These are phyloP conservation scores for Xiphophorus hellerii DNA, from an alignment of 2,113 vertebrate species.

Conservation along the genomic window DNA sequence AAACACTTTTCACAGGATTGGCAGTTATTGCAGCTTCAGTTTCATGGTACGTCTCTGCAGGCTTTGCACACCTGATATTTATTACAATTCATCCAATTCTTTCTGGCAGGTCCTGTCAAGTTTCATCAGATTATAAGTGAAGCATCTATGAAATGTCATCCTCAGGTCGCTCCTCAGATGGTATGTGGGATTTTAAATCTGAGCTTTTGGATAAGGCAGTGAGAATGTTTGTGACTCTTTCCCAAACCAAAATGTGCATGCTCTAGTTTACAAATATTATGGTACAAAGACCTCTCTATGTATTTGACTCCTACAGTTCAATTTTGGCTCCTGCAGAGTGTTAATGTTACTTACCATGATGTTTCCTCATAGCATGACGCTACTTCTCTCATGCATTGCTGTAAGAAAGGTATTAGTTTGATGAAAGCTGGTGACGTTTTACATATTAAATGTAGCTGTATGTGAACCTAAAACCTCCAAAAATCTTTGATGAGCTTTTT, in stretches of 20 bases:
- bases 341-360: not conserved
- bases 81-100: conserved; percentile 3
- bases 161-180: conserved; percentile 18
- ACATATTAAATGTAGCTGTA: not conserved
- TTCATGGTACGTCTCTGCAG: not conserved
- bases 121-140: conserved; percentile 9
- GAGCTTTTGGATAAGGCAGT: conserved; percentile 5
- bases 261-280: not conserved
- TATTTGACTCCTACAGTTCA: not conserved
- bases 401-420: not conserved
- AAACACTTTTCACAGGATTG: not conserved
- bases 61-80: conserved; percentile 3
- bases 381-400: not conserved
- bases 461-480: not conserved
- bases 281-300: not conserved
- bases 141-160: conserved; percentile 20
- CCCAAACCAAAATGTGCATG: not conserved
- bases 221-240: not conserved
- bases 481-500: not conserved
- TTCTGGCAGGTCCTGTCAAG: conserved; percentile 17
- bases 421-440: not conserved
- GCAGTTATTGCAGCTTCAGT: not conserved
- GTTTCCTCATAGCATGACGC: not conserved
- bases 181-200: conserved; percentile 16
- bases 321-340: not conserved